Conservation (phyloP, 2,888 invertebrate genomes). For the Cantharis rufa region DNA sequence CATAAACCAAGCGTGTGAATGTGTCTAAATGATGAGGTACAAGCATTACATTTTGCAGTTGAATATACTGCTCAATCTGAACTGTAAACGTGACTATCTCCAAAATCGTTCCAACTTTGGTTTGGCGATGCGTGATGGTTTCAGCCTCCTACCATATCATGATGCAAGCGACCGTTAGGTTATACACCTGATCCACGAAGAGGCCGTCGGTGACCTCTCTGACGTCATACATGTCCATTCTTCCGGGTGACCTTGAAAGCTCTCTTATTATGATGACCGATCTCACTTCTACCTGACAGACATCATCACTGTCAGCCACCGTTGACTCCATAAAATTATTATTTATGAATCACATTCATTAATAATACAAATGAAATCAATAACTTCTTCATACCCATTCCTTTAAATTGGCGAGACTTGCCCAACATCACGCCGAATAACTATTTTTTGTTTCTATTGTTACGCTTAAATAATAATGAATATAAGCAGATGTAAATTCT, state of each 20-base stretch:
- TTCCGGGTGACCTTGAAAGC: conserved; percentile 50
- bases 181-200: conserved; percentile 46
- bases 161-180: conserved; percentile 46
- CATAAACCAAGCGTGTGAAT: conserved; percentile 40
- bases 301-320: conserved; percentile 39
- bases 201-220: conserved; percentile 45
- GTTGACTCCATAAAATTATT: conserved; percentile 41
- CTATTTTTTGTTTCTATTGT: not conserved
- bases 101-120: conserved; percentile 25
- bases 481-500: not conserved
- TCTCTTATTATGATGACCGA: conserved; percentile 36
- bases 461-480: not conserved
- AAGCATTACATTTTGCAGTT: conserved; percentile 32
- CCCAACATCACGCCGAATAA: not conserved
- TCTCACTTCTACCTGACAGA: conserved; percentile 33
- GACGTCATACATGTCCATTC: conserved; percentile 47
- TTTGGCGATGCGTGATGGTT: conserved; percentile 36
- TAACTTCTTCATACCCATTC: not conserved
- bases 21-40: conserved; percentile 36
- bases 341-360: conserved; percentile 36
- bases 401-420: not conserved
- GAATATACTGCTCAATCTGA: conserved; percentile 34
- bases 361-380: not conserved
- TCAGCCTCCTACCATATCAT: conserved; percentile 40
- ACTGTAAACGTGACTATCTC: conserved; percentile 35